A percentile compares a stretch with the other conserved stretches of the same genome.
Conservation (phyloP, 2,113 vertebrate genomes). For the Phocoena phocoena region DNA sequence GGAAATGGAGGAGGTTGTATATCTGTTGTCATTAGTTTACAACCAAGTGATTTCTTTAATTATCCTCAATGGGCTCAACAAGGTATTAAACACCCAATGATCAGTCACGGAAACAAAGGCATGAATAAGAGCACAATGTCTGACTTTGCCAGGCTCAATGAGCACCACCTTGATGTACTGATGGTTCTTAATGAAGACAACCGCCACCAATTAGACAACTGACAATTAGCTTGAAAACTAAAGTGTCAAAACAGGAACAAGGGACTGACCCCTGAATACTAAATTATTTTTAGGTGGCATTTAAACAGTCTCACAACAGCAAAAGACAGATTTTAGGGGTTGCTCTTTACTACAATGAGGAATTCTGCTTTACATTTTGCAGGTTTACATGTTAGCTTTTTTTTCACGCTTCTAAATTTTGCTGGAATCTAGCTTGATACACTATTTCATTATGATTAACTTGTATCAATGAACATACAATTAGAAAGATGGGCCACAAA, state of each 20-base stretch:
- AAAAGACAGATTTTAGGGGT: background rate
- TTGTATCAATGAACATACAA: background rate
- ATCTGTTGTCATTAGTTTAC: slow-evolving; percentile 39
- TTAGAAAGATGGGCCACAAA: background rate
- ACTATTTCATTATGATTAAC: background rate
- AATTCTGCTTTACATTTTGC: background rate
- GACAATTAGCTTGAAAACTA: slow-evolving; percentile 11
- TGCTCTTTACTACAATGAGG: background rate
- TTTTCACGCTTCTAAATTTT: background rate
- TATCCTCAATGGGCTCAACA: slow-evolving; percentile 39
- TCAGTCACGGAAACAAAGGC: slow-evolving; percentile 44
- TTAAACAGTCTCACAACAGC: slow-evolving; percentile 13
- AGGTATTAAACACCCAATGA: slow-evolving; percentile 49
- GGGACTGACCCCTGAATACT: background rate
- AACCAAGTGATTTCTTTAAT: slow-evolving; percentile 62
- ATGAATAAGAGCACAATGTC: background rate
- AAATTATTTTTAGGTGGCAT: slow-evolving; percentile 35
- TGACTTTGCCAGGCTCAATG: slow-evolving; percentile 6
- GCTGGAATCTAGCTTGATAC: background rate
- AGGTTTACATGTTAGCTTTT: background rate
- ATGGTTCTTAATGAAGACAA: slow-evolving; percentile 51
- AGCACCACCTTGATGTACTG: slow-evolving; percentile 57
- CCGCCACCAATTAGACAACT: slow-evolving; percentile 40
- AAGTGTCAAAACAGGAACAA: slow-evolving; percentile 36
- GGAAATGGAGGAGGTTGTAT: background rate